Conservation (phyloP, 2,888 invertebrate genomes). For the Eulithis prunata region DNA sequence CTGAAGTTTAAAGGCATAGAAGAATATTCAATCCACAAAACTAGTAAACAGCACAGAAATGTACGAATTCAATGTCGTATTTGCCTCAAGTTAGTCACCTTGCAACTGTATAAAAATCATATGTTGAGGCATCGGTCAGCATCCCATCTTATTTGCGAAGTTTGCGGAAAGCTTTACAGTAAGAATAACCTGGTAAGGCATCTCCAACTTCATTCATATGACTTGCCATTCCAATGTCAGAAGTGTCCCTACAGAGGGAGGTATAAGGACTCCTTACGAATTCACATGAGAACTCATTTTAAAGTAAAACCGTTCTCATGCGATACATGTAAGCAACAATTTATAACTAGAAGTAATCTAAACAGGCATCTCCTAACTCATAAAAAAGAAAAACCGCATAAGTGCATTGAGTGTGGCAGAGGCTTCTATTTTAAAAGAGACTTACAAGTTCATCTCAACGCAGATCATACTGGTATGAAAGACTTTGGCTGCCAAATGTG, state of each 20-base stretch:
- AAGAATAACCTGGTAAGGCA: conserved; percentile 65
- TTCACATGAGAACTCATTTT: conserved; percentile 64
- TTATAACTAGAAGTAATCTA: conserved; percentile 65
- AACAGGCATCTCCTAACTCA: conserved; percentile 67
- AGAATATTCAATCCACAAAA: conserved; percentile 32
- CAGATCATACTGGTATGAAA: conserved; percentile 64
- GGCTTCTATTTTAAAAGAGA: conserved; percentile 62
- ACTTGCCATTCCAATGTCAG: conserved; percentile 62
- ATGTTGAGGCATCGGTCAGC: conserved; percentile 50
- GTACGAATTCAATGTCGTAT: conserved; percentile 46
- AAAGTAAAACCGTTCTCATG: conserved; percentile 66
- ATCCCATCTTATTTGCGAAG: conserved; percentile 61
- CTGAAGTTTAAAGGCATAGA: conserved; percentile 27
- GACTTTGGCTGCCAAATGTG: conserved; percentile 61
- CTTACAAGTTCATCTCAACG: conserved; percentile 60
- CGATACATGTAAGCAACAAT: conserved; percentile 59
- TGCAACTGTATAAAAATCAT: conserved; percentile 55
- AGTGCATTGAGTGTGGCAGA: conserved; percentile 61
- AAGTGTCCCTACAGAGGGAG: conserved; percentile 64
- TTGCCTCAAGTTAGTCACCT: conserved; percentile 49
- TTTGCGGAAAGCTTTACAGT: conserved; percentile 64
- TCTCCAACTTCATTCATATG: conserved; percentile 57
- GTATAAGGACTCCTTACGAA: conserved; percentile 60
- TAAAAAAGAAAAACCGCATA: conserved; percentile 58
- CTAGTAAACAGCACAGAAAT: conserved; percentile 35